Base-by-base conservation (phyloP, 2,888 invertebrate genomes). In the Phania funesta region DNA sequence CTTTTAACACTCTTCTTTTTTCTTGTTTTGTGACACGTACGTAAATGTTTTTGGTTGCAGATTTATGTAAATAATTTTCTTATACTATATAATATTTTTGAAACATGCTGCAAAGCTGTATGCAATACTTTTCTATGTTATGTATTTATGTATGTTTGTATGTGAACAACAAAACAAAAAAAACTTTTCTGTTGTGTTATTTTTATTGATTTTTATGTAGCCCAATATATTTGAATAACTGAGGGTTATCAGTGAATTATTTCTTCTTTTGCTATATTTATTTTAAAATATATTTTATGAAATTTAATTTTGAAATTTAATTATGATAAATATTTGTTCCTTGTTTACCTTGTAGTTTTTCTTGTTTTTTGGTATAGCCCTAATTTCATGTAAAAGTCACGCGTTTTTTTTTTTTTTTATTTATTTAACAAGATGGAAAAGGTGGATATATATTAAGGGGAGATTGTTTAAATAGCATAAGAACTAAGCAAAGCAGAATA, bases 401-500 rank as follows among this genome's bases (percentile, higher is more conserved):
- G 7, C 7, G 7, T 29, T 29, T 29, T 29, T 29, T 29, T 7
- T 29, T 29, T n/a, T n/a, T n/a, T n/a, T n/a, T n/a, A n/a, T n/a
- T n/a, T n/a, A n/a, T n/a, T n/a, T n/a, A n/a, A n/a, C n/a, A n/a
- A n/a, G n/a, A n/a, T n/a, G n/a, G n/a, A n/a, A n/a, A n/a, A n/a
- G n/a, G n/a, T n/a, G n/a, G n/a, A n/a, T n/a, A n/a, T n/a, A n/a
- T n/a, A n/a, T n/a, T n/a, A n/a, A n/a, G n/a, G n/a, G n/a, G n/a
- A n/a, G n/a, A n/a, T n/a, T n/a, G n/a, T n/a, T n/a, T n/a, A n/a
- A n/a, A n/a, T n/a, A n/a, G n/a, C n/a, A n/a, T n/a, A n/a, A n/a
- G 13, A 48, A 73, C 68, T 32, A 62, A 62, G 71, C 3, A 35
- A 62, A 67, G 48, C 41, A 32, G 54, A 56, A 48, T 60, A 64